Percentiles rank a stretch among this genome's conserved stretches.
These are phyloP conservation scores for Ricordea florida DNA, from an alignment of 92 coral and sea anemone genomes.

Conservation along the genomic window DNA sequence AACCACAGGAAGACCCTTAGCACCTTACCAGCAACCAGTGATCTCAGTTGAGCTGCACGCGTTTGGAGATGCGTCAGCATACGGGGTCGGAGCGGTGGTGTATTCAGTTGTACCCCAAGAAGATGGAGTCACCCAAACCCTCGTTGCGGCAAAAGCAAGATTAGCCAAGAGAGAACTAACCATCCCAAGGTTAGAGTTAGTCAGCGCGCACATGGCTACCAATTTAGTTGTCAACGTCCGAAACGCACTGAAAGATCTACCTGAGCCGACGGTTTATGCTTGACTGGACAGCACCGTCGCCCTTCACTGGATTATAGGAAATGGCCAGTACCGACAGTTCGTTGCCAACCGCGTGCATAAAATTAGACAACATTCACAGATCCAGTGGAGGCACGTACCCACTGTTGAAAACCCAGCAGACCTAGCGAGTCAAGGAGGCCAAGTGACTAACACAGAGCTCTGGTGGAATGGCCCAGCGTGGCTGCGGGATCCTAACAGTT, in stretches of 20 bases:
- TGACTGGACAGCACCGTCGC: constrained; percentile 50
- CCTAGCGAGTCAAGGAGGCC: constrained; percentile 26
- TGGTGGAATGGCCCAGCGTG: constrained; percentile 27
- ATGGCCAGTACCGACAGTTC: constrained; percentile 40
- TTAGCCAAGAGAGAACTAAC: constrained; percentile 31
- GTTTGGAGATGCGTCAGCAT: constrained; percentile 33
- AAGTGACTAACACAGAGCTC: not conserved
- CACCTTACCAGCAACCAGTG: constrained; percentile 22
- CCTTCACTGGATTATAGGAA: constrained; percentile 45
- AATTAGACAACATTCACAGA: constrained; percentile 14
- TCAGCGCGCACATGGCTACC: constrained; percentile 49
- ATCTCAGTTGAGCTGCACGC: constrained; percentile 18
- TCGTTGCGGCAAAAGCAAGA: constrained; percentile 36
- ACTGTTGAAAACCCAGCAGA: constrained; percentile 48
- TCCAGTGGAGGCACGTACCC: constrained; percentile 42
- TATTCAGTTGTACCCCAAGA: constrained; percentile 30
- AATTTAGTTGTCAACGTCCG: constrained; percentile 27
- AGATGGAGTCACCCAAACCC: constrained; percentile 16
- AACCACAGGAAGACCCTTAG: not conserved
- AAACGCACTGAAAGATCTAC: not conserved
- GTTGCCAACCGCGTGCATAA: constrained; percentile 32
- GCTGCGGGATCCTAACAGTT: constrained; percentile 8
- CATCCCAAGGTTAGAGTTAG: constrained; percentile 26
- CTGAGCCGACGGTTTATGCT: not conserved
- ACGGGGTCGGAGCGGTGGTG: constrained; percentile 23